Evolutionary conservation across 2,888 invertebrate genomes (phyloP), one percentile per base, ranked within the genome.

Genomic region (Autographa gamma): DNA sequence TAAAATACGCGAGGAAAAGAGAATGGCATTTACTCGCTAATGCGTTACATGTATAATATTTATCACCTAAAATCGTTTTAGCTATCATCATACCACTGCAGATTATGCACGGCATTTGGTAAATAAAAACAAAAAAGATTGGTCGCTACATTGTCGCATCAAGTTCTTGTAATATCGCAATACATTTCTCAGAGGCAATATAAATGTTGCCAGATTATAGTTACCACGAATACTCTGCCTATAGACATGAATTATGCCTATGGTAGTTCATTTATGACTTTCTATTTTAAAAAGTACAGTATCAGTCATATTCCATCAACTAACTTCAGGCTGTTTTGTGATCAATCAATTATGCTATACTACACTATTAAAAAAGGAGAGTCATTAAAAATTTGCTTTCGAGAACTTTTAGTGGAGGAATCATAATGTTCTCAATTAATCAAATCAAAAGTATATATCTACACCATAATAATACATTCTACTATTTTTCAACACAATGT

Each of bases 171-270:
- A 25, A 18, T 54, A 54, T 19, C 54, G 19, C 19, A n/a, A 13
- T 13, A 25, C 54, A 56, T 56, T 56, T 25, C 54, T 56, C 54
- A 25, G 54, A 56, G 19, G 13, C 54, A 18, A 11, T 19, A 14
- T 19, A 25, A 25, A 56, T 56, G 54, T 56, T 56, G 54, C 54
- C 54, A 56, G 54, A 56, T 25, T 56, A 25, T 56, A 5, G 54
- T 13, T 19, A 13, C 19, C 25, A 25, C 54, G 13, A 25, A 56
- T 19, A 5, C 54, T 54, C 2, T 8, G 3, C 54, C 54, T 54
- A 19, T 11, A 16, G 41, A 41, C 41, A 14, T 4, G 43, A 43
- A 14, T 16, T 43, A 43, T 43, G n/a, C n/a, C n/a, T n/a, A 6
- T 16, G 14, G 43, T 0, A 0, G 41, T 41, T 41, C 0, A 11